A percentile compares a stretch with the other conserved stretches of the same genome.
Conservation (phyloP, 2,797 vertebrate genomes). For the Pelobates cultripes region DNA sequence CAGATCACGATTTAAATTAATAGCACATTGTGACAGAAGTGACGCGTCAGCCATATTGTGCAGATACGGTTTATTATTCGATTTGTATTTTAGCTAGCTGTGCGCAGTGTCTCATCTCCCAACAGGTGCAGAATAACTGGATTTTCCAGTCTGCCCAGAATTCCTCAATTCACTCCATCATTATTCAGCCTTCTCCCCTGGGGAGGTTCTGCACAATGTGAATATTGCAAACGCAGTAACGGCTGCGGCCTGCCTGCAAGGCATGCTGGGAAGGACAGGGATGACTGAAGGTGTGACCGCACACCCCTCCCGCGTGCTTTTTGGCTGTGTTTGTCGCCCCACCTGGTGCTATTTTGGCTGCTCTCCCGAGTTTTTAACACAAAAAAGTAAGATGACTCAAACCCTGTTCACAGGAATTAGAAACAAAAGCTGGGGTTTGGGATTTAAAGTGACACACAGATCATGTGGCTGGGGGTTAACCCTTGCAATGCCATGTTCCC, state of each 20-base stretch:
- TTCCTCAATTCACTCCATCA: neutral
- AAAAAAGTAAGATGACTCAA: no score
- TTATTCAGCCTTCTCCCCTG: neutral
- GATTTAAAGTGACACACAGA: no score
- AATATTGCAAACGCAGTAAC: neutral
- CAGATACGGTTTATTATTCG: neutral
- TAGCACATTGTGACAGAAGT: neutral
- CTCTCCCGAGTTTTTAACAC: no score
- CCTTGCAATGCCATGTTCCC: no score
- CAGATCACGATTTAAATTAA: no score
- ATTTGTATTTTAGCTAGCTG: neutral
- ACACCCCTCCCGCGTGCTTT: neutral
- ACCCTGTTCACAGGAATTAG: no score
- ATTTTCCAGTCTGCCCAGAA: slow-evolving; percentile 1
- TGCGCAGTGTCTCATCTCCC: neutral
- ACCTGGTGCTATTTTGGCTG: neutral
- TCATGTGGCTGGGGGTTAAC: no score
- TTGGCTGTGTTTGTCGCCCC: neutral
- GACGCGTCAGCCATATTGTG: neutral
- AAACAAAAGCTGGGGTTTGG: no score
- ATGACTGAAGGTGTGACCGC: neutral
- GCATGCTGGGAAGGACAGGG: neutral
- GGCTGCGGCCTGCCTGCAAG: neutral
- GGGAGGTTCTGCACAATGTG: neutral
- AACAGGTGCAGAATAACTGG: slow-evolving; percentile 5